Evolutionary conservation across 2,888 invertebrate species (phyloP).

Genomic region (Matsumyia berberina): DNA sequence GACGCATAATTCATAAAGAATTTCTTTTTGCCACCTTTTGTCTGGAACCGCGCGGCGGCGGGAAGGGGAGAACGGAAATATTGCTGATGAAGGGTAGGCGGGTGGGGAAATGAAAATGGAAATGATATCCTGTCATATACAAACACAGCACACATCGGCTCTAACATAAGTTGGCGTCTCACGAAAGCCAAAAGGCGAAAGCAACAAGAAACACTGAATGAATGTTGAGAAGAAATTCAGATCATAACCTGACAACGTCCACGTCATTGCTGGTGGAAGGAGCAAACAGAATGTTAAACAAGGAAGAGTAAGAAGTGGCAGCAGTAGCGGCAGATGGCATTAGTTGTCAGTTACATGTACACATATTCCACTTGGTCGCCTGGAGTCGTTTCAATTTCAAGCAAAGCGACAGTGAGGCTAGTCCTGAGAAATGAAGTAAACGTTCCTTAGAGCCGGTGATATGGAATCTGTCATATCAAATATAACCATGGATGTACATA

Average conservation of each 20-base stretch:
- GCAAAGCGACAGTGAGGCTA: too few species aligned
- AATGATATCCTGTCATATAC: slow-evolving; percentile 52
- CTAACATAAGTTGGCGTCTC: slow-evolving; percentile 9
- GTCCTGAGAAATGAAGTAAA: too few species aligned
- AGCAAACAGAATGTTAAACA: slow-evolving; percentile 40
- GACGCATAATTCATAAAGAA: slow-evolving; percentile 70
- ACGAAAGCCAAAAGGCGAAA: slow-evolving; percentile 4
- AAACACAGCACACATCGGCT: slow-evolving; percentile 8
- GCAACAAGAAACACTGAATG: neutral
- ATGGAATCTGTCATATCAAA: too few species aligned
- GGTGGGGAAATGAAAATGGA: slow-evolving; percentile 59
- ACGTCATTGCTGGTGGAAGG: neutral
- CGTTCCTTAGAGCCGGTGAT: too few species aligned
- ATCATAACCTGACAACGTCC: slow-evolving; percentile 45
- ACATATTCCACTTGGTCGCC: slow-evolving; percentile 27
- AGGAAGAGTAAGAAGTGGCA: slow-evolving; percentile 45
- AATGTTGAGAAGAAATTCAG: slow-evolving; percentile 40
- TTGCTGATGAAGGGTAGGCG: slow-evolving; percentile 34
- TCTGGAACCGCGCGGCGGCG: neutral
- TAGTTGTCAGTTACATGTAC: slow-evolving; percentile 9
- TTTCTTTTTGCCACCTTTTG: slow-evolving; percentile 12
- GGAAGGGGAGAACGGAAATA: neutral
- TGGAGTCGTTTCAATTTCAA: neutral
- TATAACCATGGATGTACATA: too few species aligned
- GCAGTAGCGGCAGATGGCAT: slow-evolving; percentile 4